Evolutionary conservation across 2,113 vertebrate species (phyloP), one percentile per base, ranked within the genome.

Genomic region (Mandrillus leucophaeus): DNA sequence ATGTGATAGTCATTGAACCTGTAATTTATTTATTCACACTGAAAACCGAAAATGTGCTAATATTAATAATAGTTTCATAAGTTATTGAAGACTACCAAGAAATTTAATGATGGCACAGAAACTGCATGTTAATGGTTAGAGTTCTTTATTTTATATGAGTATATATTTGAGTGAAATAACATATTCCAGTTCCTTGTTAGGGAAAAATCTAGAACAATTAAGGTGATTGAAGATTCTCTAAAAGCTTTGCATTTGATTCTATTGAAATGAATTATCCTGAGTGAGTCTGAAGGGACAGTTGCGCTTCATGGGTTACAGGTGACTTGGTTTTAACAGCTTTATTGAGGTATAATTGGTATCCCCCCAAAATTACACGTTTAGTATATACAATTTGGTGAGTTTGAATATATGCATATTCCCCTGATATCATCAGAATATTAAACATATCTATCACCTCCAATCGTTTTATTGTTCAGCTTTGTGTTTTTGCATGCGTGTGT

Each of bases 1-100:
- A 72, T 96, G 83, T 94, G 30, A 25, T 89, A 89, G 79, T 32
- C 8, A 40, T 93, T 93, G 23, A 93, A 55, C 5, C 20, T 94
- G 7, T 73, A 25, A 79, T 75, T 93, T 68, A 82, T 81, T 89
- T 87, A 90, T 70, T 59, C 83, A 68, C 72, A 79, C 40, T 22
- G 52, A 0, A 66, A 84, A 57, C 8, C 75, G 20, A 73, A 91
- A 94, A 61, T 87, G 22, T 30, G 61, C 48, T 95, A 68, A 79
- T 73, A 75, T 27, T 76, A 84, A 40, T 52, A 52, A 25, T 18
- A 18, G 22, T 35, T 82, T 88, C 48, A 25, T 72, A 59, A 32
- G 38, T 48, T 84, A 57, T 55, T 88, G 35, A 93, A 72, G 38
- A 86, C 43, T 20, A 38, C 38, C 18, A 48, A 7, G 10, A 88